phyloP scores from a whole-genome alignment of 2,113 vertebrate genomes.

The Eurystomus gularis region DNA sequence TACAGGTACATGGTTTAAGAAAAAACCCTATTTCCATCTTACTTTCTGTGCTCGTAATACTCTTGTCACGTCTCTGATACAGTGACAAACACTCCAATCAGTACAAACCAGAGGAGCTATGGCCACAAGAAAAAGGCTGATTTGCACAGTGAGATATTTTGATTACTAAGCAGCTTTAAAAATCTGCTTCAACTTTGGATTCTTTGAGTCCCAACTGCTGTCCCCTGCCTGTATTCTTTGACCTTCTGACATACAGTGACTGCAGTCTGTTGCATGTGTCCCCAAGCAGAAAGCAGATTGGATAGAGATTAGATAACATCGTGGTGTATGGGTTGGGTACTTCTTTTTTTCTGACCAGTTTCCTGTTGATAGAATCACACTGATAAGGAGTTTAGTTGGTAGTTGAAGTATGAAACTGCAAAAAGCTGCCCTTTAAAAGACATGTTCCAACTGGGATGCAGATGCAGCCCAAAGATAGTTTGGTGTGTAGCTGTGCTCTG shows the following conservation, averaged over 20 bases:
- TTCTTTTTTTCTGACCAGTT: conserved; percentile 66
- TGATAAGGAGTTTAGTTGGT: conserved; percentile 58
- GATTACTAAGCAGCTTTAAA: conserved; percentile 43
- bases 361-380: conserved; percentile 65
- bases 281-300: conserved; percentile 66
- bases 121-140: background rate
- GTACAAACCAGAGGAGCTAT: background rate
- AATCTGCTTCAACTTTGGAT: conserved; percentile 37
- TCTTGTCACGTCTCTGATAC: background rate
- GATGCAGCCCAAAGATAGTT: background rate
- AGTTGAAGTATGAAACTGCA: conserved; percentile 55
- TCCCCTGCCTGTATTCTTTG: conserved; percentile 37
- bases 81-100: background rate
- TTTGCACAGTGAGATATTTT: background rate
- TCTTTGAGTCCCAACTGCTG: background rate
- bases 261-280: conserved; percentile 56
- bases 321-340: conserved; percentile 31
- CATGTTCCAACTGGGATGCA: background rate
- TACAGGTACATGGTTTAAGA: background rate
- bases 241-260: conserved; percentile 60
- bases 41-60: background rate
- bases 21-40: background rate
- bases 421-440: conserved; percentile 23
- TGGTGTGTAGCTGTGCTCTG: background rate
- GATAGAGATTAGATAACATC: conserved; percentile 65